Percentiles rank a stretch among this genome's conserved stretches.
phyloP scores from a whole-genome alignment of 92 coral and sea anemone species.

The Siderastrea radians region DNA sequence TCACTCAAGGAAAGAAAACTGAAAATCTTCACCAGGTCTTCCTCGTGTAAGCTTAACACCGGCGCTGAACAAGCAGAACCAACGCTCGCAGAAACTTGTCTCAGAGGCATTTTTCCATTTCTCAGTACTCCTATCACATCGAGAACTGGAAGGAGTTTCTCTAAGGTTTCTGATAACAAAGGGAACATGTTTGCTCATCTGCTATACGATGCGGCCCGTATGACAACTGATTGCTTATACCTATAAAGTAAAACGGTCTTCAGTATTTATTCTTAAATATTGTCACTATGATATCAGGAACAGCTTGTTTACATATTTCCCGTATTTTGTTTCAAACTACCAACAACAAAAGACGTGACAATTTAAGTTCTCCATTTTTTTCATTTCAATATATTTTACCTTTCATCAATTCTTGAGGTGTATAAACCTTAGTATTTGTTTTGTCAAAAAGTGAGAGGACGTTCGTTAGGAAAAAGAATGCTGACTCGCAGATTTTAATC shows the following conservation, averaged over 20 bases:
- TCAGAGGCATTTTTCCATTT: not conserved
- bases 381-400: not conserved
- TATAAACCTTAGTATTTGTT: no score
- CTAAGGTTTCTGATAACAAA: not conserved
- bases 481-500: no score
- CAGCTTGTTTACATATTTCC: not conserved
- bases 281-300: not conserved
- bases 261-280: not conserved
- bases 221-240: not conserved
- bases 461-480: no score
- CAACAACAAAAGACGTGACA: not conserved
- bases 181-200: not conserved
- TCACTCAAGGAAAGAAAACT: constrained; percentile 17
- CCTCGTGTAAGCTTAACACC: constrained; percentile 12
- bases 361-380: not conserved
- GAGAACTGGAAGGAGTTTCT: not conserved
- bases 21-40: constrained; percentile 7
- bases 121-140: not conserved
- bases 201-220: not conserved
- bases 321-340: not conserved
- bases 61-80: not conserved
- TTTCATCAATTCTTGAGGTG: not conserved
- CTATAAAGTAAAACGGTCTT: not conserved
- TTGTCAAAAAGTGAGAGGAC: no score
- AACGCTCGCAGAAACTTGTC: not conserved